Conservation (phyloP, 2,888 invertebrate species). For the Synergus umbraculus region DNA sequence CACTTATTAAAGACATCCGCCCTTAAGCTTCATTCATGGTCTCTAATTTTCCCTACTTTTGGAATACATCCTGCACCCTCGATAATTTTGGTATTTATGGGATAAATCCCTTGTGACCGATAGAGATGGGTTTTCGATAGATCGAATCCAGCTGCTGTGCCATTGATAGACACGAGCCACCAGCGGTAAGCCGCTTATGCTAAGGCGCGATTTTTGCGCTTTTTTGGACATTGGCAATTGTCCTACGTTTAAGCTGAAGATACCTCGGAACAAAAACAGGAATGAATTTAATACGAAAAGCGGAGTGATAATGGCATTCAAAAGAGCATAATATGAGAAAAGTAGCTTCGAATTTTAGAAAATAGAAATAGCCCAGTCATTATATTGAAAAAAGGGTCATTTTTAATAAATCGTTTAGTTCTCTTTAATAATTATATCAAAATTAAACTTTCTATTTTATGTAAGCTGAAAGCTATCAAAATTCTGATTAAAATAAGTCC, state of each 20-base stretch:
- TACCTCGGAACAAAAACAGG: conserved; percentile 61
- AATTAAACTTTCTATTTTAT: too few relatives aligned
- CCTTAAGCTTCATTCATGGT: conserved; percentile 44
- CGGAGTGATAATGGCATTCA: conserved; percentile 63
- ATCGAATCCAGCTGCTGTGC: conserved; percentile 68
- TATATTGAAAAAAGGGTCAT: too few relatives aligned
- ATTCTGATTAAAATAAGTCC: too few relatives aligned
- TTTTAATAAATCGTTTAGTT: too few relatives aligned
- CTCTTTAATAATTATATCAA: too few relatives aligned
- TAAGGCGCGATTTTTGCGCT: conserved; percentile 74
- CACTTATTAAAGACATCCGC: conserved; percentile 55
- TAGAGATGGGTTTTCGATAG: conserved; percentile 72
- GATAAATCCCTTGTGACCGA: conserved; percentile 71
- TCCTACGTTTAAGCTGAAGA: conserved; percentile 57
- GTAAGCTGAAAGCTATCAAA: too few relatives aligned
- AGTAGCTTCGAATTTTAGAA: neutral
- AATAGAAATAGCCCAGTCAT: too few relatives aligned
- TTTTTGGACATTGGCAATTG: conserved; percentile 61
- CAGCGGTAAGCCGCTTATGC: conserved; percentile 74
- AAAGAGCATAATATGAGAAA: conserved; percentile 26
- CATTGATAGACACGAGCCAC: conserved; percentile 59
- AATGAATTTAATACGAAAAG: conserved; percentile 66
- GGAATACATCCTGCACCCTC: conserved; percentile 48
- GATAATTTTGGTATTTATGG: conserved; percentile 75
- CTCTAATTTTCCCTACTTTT: conserved; percentile 44